Evolutionary conservation across 2,113 vertebrate species (phyloP).

Genomic region (Protobothrops flavoviridis): DNA sequence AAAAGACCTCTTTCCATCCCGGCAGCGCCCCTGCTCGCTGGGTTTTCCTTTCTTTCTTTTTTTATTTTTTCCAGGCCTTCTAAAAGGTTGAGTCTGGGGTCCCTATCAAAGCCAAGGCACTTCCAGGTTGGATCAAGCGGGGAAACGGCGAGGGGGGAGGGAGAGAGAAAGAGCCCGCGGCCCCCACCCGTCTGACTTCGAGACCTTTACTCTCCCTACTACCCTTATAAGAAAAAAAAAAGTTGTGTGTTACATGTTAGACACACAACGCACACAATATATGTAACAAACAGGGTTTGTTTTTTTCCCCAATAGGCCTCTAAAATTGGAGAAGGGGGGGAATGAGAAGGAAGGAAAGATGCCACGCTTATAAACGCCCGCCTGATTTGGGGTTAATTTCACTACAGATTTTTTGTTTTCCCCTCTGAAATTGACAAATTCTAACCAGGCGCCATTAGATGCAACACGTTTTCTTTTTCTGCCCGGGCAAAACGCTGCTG

Average conservation of each 20-base stretch:
- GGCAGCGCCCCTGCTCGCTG: conserved; percentile 32
- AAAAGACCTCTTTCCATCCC: not conserved
- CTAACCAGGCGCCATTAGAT: not conserved
- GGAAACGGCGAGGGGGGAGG: not conserved
- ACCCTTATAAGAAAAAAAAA: not conserved
- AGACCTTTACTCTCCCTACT: not conserved
- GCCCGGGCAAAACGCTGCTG: not conserved
- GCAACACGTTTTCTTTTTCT: not conserved
- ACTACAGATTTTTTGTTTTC: not conserved
- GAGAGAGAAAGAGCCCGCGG: not conserved
- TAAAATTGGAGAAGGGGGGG: not conserved
- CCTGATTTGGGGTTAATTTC: not conserved
- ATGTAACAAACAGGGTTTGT: not conserved
- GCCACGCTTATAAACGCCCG: not conserved
- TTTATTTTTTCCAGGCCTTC: conserved; percentile 39
- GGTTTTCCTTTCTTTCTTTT: too few species aligned
- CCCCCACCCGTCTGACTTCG: not conserved
- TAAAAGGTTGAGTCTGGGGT: conserved; percentile 61
- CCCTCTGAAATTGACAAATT: not conserved
- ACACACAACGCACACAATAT: not conserved
- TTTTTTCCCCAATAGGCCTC: not conserved
- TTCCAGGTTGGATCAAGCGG: not conserved
- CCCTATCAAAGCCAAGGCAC: conserved; percentile 38
- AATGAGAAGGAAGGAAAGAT: not conserved
- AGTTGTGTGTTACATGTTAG: not conserved